Base-by-base conservation (phyloP, 53 echinoderm and acorn worm genomes). In the Holothuria leucospilota region DNA sequence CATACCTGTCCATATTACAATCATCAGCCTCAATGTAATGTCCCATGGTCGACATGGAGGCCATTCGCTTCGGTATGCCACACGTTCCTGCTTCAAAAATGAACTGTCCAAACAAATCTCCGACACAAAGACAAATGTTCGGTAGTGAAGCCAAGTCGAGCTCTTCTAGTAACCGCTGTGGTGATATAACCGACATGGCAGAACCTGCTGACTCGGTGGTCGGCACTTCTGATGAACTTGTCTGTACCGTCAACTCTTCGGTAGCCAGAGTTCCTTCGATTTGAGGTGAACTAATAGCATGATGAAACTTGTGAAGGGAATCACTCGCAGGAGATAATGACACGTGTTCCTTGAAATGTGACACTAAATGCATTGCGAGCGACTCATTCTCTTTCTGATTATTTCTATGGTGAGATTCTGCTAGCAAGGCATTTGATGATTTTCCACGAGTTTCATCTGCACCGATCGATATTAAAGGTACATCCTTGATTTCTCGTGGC, bases 31-130 rank as follows among this genome's bases (percentile, higher is more conserved):
- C 86, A 39, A 85, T 86, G 20, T 92, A 82, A 34, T 86, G 78
- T 39, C 68, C 83, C 15, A 96, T 56, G 8, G 94, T 86, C 26
- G 94, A 90, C 86, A 94, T 69, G 23, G 96, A 96, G 21, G 94
- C 96, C 87, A 94, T 79, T 81, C 93, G 91, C 49, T 90, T 85
- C 68, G 80, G 82, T 53, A 90, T 84, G 16, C 90, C 94, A 51
- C 84, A 69, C 42, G 90, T 94, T 21, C 96, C 96, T 25, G 84
- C 79, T 62, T 96, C 96, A 21, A 92, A 80, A 67, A 94, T 87
- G 25, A 88, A 85, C 68, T 86, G 90, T 53, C 88, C 92, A 56
- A 96, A 96, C 12, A 91, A 90, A 58, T 96, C 94, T 20, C 85
- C 92, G 56, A 96, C 86, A 66, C 88, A 92, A 11, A 96, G 87